Evolutionary conservation across 2,888 invertebrate genomes (phyloP).

Genomic region (Allacma fusca): DNA sequence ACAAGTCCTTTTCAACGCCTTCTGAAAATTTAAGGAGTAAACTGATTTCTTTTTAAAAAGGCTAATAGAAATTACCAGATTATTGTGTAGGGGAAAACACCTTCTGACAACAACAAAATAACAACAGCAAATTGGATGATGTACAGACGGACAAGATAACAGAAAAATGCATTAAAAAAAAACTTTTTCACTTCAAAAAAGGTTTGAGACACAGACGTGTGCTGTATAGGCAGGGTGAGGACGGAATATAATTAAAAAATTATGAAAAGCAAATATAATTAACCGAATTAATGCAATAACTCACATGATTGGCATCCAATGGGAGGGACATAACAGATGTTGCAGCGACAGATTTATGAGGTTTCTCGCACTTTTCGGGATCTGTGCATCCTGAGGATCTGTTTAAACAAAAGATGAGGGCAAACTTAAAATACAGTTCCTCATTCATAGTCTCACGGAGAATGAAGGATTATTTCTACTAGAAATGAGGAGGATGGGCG

Average conservation of each 20-base stretch:
- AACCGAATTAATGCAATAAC: conserved; percentile 33
- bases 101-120: too few species aligned
- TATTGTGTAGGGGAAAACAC: not conserved
- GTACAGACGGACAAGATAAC: too few species aligned
- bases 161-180: too few species aligned
- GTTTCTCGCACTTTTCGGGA: conserved; percentile 53
- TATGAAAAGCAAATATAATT: conserved; percentile 29
- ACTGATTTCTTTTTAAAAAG: conserved; percentile 7
- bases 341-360: conserved; percentile 32
- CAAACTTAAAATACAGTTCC: not conserved
- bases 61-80: conserved; percentile 8
- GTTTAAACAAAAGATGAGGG: conserved; percentile 17
- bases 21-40: not conserved
- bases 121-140: too few species aligned
- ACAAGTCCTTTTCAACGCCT: not conserved
- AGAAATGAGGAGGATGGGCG: conserved; percentile 14
- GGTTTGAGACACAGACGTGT: too few species aligned
- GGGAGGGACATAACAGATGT: conserved; percentile 48
- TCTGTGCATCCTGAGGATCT: conserved; percentile 43
- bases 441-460: not conserved
- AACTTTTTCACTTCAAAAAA: too few species aligned
- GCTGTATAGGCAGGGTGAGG: too few species aligned
- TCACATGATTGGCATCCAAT: conserved; percentile 44
- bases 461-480: conserved; percentile 9
- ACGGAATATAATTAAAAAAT: conserved; percentile 19